Percentiles rank a stretch among this genome's conserved stretches.
Evolutionary conservation across 2,888 invertebrate genomes (phyloP).

Genomic region (Scaptomyza caliginosa): DNA sequence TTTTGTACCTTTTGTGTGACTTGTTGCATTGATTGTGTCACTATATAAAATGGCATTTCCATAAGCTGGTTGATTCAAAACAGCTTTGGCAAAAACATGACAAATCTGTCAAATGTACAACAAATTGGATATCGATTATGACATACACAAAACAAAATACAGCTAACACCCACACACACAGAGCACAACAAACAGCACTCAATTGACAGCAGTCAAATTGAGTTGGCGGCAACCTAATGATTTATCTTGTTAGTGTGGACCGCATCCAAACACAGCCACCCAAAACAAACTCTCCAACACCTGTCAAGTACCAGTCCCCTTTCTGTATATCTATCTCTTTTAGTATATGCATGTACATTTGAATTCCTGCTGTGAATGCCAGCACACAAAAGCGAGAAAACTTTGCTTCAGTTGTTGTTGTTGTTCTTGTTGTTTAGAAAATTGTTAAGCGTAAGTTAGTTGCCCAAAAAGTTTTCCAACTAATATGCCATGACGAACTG

Average conservation of each 20-base stretch:
- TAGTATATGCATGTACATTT: constrained; percentile 27
- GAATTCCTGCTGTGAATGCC: constrained; percentile 37
- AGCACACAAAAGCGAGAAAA: constrained; percentile 48
- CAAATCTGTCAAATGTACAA: constrained; percentile 50
- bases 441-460: not conserved
- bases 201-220: constrained; percentile 59
- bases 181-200: constrained; percentile 21
- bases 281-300: not conserved
- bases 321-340: not conserved
- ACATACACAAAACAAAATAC: constrained; percentile 8
- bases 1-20: not conserved
- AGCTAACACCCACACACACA: not conserved
- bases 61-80: constrained; percentile 20
- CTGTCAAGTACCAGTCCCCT: constrained; percentile 23
- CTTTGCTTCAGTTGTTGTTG: constrained; percentile 23
- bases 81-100: constrained; percentile 39
- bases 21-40: not conserved
- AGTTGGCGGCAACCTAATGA: constrained; percentile 52
- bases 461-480: constrained; percentile 44
- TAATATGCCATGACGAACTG: constrained; percentile 63
- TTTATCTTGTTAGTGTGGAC: constrained; percentile 61
- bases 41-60: not conserved
- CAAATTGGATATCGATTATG: constrained; percentile 59
- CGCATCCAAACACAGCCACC: not conserved
- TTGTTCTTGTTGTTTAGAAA: not conserved